phyloP scores from a whole-genome alignment of 2,888 invertebrate genomes.

The Caenorhabditis imperialis region DNA sequence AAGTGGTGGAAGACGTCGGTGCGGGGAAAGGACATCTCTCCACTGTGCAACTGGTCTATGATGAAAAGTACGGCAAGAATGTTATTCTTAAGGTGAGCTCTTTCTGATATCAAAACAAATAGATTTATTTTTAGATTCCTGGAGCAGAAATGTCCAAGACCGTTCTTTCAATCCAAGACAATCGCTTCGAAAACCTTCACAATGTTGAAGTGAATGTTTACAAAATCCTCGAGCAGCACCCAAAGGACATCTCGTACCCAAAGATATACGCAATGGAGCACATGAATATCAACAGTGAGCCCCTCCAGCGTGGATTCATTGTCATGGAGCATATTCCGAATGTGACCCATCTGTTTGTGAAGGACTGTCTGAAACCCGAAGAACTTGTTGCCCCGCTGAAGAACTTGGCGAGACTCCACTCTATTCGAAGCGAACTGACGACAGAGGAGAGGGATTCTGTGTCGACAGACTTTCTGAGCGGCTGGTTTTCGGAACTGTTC shows the following conservation, averaged over 20 bases:
- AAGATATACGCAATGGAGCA: slow-evolving; percentile 19
- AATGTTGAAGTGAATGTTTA: slow-evolving; percentile 44
- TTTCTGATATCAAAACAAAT: background rate
- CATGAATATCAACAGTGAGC: slow-evolving; percentile 19
- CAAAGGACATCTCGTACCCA: slow-evolving; percentile 3
- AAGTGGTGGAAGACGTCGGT: slow-evolving; percentile 37
- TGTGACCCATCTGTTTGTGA: slow-evolving; percentile 16
- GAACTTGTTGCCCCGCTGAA: slow-evolving; percentile 35
- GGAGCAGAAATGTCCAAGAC: slow-evolving; percentile 10
- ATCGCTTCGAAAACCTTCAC: slow-evolving; percentile 26
- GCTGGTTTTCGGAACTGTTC: slow-evolving; percentile 41
- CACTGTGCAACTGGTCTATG: slow-evolving; percentile 12
- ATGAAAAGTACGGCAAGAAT: slow-evolving; percentile 25
- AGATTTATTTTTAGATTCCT: slow-evolving; percentile 12
- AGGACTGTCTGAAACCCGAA: slow-evolving; percentile 25
- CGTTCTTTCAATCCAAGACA: slow-evolving; percentile 8
- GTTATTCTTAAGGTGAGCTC: slow-evolving; percentile 21
- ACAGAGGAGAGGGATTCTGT: slow-evolving; percentile 21
- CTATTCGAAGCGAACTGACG: slow-evolving; percentile 11
- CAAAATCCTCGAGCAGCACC: slow-evolving; percentile 20
- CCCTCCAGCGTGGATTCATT: slow-evolving; percentile 18
- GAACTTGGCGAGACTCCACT: slow-evolving; percentile 41
- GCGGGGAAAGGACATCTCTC: slow-evolving; percentile 42
- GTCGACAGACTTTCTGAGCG: slow-evolving; percentile 19
- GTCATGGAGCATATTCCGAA: slow-evolving; percentile 39